These are phyloP conservation scores for Nanorana parkeri DNA, from an alignment of 2,113 vertebrate species.

Conservation along the genomic window DNA sequence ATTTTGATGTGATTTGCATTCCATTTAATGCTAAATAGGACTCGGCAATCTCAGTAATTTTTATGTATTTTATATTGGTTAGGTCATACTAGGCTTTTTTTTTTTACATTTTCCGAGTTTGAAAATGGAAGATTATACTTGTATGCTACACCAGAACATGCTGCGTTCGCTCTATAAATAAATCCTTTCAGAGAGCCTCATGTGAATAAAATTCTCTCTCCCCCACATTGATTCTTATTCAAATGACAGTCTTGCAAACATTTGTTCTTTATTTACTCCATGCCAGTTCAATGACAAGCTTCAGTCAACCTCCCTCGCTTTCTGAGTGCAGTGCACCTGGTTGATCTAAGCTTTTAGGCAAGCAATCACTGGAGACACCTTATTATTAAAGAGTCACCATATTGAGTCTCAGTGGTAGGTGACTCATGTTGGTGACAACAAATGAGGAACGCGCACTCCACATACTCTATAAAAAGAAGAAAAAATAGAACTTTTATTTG, in stretches of 20 bases:
- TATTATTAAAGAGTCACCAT: constrained; percentile 34
- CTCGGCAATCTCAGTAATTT: no score
- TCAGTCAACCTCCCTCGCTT: constrained; percentile 46
- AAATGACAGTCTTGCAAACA: constrained; percentile 47
- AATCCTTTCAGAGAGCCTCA: constrained; percentile 10
- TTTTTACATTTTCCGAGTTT: constrained; percentile 3
- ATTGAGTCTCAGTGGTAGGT: neutral
- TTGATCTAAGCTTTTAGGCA: constrained; percentile 36
- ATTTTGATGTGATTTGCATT: no score
- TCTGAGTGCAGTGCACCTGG: constrained; percentile 31
- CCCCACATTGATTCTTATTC: constrained; percentile 47
- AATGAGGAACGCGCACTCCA: neutral
- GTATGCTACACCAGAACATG: constrained; percentile 3
- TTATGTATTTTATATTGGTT: neutral
- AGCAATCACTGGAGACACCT: constrained; percentile 39
- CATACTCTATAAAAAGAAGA: no score
- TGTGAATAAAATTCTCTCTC: constrained; percentile 27
- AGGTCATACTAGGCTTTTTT: neutral
- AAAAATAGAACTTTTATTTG: no score
- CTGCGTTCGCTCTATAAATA: constrained; percentile 1
- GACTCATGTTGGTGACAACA: constrained; percentile 4
- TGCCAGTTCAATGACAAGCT: constrained; percentile 50
- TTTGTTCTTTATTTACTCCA: constrained; percentile 48
- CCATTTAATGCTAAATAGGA: no score
- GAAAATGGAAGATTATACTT: constrained; percentile 12